Evolutionary conservation across 2,113 vertebrate species (phyloP).

Genomic region (Bettongia penicillata): DNA sequence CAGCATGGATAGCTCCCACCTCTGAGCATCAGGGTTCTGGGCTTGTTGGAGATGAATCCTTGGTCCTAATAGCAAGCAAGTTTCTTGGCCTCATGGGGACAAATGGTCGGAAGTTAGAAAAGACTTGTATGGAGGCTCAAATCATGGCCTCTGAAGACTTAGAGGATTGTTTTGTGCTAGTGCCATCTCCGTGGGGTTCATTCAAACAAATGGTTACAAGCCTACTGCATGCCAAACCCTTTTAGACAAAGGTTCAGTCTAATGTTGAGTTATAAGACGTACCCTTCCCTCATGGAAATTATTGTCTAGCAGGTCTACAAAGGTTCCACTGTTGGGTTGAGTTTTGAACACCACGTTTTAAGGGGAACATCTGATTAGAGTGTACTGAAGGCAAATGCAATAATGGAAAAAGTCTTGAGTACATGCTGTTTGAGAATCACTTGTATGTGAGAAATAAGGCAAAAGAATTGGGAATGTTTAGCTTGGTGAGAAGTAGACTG

Average conservation of each 20-base stretch:
- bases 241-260: not conserved
- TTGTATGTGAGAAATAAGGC: not conserved
- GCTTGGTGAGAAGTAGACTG: not conserved
- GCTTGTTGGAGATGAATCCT: too few species aligned
- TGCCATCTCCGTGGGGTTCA: not conserved
- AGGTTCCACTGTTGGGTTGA: not conserved
- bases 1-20: too few species aligned
- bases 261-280: not conserved
- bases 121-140: too few species aligned
- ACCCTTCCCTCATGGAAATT: not conserved
- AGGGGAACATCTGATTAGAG: not conserved
- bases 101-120: too few species aligned
- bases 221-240: not conserved
- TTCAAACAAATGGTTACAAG: not conserved
- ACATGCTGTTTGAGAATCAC: not conserved
- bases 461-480: not conserved
- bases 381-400: too few species aligned
- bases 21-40: too few species aligned
- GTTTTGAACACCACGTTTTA: not conserved
- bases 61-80: too few species aligned
- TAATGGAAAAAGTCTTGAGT: not conserved
- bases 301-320: not conserved
- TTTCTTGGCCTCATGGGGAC: too few species aligned
- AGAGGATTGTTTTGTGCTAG: not conserved
- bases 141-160: not conserved